phyloP scores from a whole-genome alignment of 2,888 invertebrate species.

The Drosophila robusta region DNA sequence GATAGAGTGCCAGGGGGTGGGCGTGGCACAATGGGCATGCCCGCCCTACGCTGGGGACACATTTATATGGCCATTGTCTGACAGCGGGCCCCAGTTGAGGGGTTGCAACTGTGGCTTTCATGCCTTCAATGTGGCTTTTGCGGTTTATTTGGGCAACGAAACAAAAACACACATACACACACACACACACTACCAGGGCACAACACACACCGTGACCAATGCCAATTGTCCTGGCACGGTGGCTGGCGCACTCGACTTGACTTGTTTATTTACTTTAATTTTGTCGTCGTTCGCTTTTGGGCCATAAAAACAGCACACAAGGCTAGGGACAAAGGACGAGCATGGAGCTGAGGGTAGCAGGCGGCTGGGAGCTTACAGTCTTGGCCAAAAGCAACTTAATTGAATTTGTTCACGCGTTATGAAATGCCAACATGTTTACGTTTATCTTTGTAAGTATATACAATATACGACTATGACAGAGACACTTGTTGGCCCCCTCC shows the following conservation, averaged over 20 bases:
- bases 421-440: constrained; percentile 63
- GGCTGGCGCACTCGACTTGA: constrained; percentile 24
- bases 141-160: constrained; percentile 64
- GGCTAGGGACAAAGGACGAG: constrained; percentile 8
- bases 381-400: constrained; percentile 55
- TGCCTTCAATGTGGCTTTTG: constrained; percentile 57
- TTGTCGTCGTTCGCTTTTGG: constrained; percentile 61
- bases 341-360: background rate
- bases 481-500: constrained; percentile 43
- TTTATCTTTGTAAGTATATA: constrained; percentile 39
- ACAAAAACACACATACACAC: constrained; percentile 8
- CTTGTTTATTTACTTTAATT: constrained; percentile 79
- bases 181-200: constrained; percentile 15
- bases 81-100: constrained; percentile 33
- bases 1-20: background rate
- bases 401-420: constrained; percentile 77
- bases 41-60: constrained; percentile 54
- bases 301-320: constrained; percentile 53
- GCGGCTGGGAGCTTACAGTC: constrained; percentile 2
- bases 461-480: constrained; percentile 19
- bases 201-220: constrained; percentile 64
- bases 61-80: constrained; percentile 72
- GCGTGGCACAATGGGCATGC: constrained; percentile 30
- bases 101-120: constrained; percentile 47
- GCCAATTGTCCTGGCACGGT: constrained; percentile 62